Base-by-base conservation (phyloP, 2,113 vertebrate species). In the Hydrolagus affinis region DNA sequence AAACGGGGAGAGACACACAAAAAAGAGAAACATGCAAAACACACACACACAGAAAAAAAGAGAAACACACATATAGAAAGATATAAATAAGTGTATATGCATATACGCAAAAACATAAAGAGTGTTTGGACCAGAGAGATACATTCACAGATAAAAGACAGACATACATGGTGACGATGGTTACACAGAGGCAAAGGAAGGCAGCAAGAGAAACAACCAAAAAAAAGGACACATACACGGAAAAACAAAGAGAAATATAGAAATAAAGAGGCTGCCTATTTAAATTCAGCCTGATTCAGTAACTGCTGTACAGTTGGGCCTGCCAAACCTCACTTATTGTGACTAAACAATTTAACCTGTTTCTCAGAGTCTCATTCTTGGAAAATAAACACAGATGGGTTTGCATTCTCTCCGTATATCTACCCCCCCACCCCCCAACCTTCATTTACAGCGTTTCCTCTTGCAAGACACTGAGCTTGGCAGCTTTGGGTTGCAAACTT, bases 311-410 rank as follows among this genome's bases (percentile, higher is more conserved):
- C 14, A 74, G 15, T 4, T 44, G 72, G 9, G 17, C 30, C 72
- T 44, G 72, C 17, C 28, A 32, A 74, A 56, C 72, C 30, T 32
- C 3, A 19, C 32, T 19, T 30, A 74, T 74, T 74, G 32, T 44
- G 15, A 74, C 30, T 74, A 74, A 74, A 74, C 72, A 74, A 56
- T n/a, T 75, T 75, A 21, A 44, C 73, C 32, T 75, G 73, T 75
- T 21, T 75, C 32, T 19, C 73, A 56, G 32, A 15, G 11, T 17
- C 28, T 57, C 17, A 10, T 44, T 75, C 73, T 4, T 8, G 11
- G 73, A 75, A 75, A 75, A 75, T 44, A 75, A 15, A 75, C 72
- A 28, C 32, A n/a, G 32, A 56, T 75, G 9, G 73, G 30, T 21
- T 9, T 10, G 32, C 19, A 44, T 19, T 75, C 73, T 56, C 73